phyloP scores from a whole-genome alignment of 2,797 vertebrate species.

The Tangara arthus region DNA sequence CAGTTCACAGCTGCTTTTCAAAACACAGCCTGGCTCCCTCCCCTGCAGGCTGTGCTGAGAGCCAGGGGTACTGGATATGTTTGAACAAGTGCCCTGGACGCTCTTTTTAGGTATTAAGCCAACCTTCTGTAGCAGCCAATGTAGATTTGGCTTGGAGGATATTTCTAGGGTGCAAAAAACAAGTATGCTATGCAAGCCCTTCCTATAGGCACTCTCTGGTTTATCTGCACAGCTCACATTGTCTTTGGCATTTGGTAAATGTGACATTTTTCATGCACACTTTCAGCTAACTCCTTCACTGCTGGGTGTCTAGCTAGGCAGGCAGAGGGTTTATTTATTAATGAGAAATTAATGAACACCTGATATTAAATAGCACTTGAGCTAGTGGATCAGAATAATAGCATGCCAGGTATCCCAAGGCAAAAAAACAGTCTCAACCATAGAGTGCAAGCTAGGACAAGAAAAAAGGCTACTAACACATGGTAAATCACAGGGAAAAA shows the following conservation, averaged over 20 bases:
- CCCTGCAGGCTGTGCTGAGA: not conserved
- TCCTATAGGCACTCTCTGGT: not conserved
- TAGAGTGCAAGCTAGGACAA: not conserved
- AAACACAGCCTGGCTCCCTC: not conserved
- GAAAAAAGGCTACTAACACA: not conserved
- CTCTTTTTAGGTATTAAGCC: not conserved
- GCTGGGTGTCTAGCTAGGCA: not conserved
- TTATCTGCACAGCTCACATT: not conserved
- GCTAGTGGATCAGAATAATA: not conserved
- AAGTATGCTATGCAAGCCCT: not conserved
- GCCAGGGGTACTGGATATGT: slow-evolving; percentile 3
- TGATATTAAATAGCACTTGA: not conserved
- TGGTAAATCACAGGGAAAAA: not conserved
- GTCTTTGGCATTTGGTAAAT: not conserved
- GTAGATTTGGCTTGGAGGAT: not conserved
- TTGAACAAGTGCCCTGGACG: slow-evolving; percentile 43
- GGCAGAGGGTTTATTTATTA: not conserved
- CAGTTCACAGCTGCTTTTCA: slow-evolving; percentile 36
- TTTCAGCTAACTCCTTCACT: not conserved
- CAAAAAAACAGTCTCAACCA: not conserved
- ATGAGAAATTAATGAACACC: not conserved
- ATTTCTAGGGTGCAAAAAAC: not conserved
- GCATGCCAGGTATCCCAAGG: not conserved
- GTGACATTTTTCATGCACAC: not conserved
- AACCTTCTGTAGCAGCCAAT: slow-evolving; percentile 23